Conservation (phyloP, 2,888 invertebrate genomes). For the Patella ulyssiponensis region DNA sequence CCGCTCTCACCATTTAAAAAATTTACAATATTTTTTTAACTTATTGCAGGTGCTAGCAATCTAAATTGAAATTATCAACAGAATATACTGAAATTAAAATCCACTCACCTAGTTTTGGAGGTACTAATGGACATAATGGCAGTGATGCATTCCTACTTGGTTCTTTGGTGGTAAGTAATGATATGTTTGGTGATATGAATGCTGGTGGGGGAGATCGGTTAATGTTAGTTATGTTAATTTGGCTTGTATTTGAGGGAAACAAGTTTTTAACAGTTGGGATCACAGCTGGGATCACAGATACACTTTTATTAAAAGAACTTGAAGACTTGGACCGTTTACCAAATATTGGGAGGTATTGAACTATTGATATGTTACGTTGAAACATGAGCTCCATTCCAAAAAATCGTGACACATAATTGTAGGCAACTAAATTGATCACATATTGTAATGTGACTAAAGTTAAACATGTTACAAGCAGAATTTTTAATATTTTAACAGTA, state of each 20-base stretch:
- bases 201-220: neutral
- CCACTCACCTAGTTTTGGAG: conserved; percentile 41
- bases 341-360: neutral
- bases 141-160: conserved; percentile 5
- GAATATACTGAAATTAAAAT: too few relatives aligned
- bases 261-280: neutral
- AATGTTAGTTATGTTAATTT: neutral
- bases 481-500: conserved; percentile 16
- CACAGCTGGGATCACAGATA: neutral
- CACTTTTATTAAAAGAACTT: neutral
- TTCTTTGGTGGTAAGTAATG: neutral
- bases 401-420: conserved; percentile 13
- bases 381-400: neutral
- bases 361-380: neutral
- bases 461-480: conserved; percentile 18
- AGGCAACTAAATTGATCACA: conserved; percentile 18
- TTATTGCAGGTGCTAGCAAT: too few relatives aligned
- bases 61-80: too few relatives aligned
- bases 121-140: conserved; percentile 35
- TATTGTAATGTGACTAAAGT: conserved; percentile 19
- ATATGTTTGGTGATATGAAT: neutral
- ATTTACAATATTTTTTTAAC: too few relatives aligned
- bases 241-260: neutral
- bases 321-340: neutral
- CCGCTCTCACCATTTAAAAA: too few relatives aligned